phyloP scores from a whole-genome alignment of 2,797 vertebrate species.

The Sebastes elongatus region DNA sequence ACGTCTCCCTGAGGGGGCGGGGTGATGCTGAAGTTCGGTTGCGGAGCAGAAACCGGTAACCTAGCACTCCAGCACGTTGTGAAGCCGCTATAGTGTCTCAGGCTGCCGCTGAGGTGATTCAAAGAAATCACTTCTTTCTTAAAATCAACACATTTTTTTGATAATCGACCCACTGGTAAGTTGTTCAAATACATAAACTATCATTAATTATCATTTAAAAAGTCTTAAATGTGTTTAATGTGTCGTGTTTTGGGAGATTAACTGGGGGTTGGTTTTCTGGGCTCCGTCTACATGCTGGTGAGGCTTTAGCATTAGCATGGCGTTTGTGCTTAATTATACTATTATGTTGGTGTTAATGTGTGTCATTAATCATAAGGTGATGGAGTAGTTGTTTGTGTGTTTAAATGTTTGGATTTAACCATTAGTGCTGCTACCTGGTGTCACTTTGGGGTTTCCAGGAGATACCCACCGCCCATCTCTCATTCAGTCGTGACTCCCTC shows the following conservation, averaged over 20 bases:
- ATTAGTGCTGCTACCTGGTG: background rate
- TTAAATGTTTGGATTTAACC: fast-evolving
- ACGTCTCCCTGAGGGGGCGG: background rate
- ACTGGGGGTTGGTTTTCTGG: background rate
- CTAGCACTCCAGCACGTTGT: conserved; percentile 69
- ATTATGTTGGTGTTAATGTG: fast-evolving
- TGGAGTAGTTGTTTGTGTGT: fast-evolving
- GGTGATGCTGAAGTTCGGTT: conserved; percentile 15
- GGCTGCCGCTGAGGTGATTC: conserved; percentile 40
- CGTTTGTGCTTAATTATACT: fast-evolving
- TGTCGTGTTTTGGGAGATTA: background rate
- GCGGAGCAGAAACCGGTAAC: conserved; percentile 63
- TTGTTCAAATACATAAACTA: fast-evolving
- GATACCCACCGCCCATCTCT: conserved; percentile 32
- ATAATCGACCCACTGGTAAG: conserved; percentile 67
- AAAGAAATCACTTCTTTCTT: conserved; percentile 43
- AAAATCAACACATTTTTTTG: conserved; percentile 36
- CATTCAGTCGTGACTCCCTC: conserved; percentile 44
- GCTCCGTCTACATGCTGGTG: conserved; percentile 46
- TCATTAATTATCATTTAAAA: fast-evolving
- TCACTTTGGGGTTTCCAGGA: background rate
- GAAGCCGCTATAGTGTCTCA: conserved; percentile 42
- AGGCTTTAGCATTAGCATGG: background rate
- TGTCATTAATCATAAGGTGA: fast-evolving
- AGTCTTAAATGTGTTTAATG: background rate